phyloP scores from a whole-genome alignment of 2,113 vertebrate genomes.

The Lucifuga dentata region DNA sequence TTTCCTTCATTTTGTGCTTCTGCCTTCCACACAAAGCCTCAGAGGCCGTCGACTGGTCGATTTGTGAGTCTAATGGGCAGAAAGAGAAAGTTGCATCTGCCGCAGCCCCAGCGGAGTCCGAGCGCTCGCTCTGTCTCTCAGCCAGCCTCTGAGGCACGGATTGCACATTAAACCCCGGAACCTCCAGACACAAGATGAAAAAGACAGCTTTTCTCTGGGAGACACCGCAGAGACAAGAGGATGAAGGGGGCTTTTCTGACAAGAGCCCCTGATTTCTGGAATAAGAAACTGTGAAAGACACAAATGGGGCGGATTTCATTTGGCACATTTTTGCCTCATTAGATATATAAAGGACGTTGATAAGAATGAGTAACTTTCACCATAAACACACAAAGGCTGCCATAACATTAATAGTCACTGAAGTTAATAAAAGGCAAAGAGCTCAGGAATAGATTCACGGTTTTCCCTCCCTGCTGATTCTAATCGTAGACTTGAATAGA shows the following conservation, averaged over 20 bases:
- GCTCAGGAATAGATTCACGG: too few species aligned
- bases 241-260: conserved; percentile 47
- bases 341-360: too few species aligned
- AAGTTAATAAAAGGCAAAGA: too few species aligned
- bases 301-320: conserved; percentile 1
- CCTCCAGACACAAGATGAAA: conserved; percentile 49
- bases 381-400: too few species aligned
- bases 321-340: conserved; percentile 21
- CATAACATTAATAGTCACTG: too few species aligned
- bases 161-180: conserved; percentile 64
- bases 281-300: conserved; percentile 32
- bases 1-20: conserved; percentile 49
- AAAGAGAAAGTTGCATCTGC: conserved; percentile 60
- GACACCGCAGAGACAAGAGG: conserved; percentile 37
- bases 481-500: too few species aligned
- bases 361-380: too few species aligned
- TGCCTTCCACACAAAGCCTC: conserved; percentile 55
- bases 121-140: conserved; percentile 38
- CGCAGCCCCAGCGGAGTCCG: conserved; percentile 20
- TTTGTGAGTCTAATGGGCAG: conserved; percentile 75
- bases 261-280: conserved; percentile 39
- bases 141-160: conserved; percentile 61
- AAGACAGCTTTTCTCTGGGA: conserved; percentile 37
- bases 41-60: conserved; percentile 46
- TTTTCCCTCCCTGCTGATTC: too few species aligned